These are phyloP conservation scores for Puffinus mauretanicus DNA, from an alignment of 2,113 vertebrate genomes.

Conservation along the genomic window DNA sequence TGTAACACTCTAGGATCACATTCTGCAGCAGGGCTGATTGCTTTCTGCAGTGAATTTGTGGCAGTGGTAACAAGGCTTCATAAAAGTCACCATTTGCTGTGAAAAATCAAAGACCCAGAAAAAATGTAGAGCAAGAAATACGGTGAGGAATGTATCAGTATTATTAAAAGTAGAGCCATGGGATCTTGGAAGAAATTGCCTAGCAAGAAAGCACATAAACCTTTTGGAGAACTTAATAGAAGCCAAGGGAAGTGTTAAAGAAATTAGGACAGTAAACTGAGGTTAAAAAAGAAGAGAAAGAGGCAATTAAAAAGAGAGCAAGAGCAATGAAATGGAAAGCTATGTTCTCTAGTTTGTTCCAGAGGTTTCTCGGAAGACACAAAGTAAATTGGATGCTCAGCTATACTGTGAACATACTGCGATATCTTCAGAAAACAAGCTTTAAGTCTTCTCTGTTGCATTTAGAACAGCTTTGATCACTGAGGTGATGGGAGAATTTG, in stretches of 20 bases:
- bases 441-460: not conserved
- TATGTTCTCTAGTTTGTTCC: not conserved
- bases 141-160: not conserved
- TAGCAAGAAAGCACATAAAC: conserved; percentile 20
- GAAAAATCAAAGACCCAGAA: conserved; percentile 16
- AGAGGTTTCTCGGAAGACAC: not conserved
- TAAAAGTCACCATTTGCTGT: not conserved
- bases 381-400: not conserved
- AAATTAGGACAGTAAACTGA: conserved; percentile 50
- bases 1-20: not conserved
- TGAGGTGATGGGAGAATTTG: not conserved
- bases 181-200: not conserved
- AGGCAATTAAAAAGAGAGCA: not conserved
- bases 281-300: not conserved
- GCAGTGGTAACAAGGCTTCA: not conserved
- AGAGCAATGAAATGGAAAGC: not conserved
- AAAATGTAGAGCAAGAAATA: conserved; percentile 10
- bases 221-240: conserved; percentile 16
- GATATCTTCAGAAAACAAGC: not conserved
- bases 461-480: not conserved
- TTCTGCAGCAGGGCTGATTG: not conserved
- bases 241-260: conserved; percentile 38
- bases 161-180: conserved; percentile 16
- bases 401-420: not conserved
- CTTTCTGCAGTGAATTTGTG: not conserved